Evolutionary conservation across 2,888 invertebrate genomes (phyloP).

Genomic region (Caenorhabditis sinica): DNA sequence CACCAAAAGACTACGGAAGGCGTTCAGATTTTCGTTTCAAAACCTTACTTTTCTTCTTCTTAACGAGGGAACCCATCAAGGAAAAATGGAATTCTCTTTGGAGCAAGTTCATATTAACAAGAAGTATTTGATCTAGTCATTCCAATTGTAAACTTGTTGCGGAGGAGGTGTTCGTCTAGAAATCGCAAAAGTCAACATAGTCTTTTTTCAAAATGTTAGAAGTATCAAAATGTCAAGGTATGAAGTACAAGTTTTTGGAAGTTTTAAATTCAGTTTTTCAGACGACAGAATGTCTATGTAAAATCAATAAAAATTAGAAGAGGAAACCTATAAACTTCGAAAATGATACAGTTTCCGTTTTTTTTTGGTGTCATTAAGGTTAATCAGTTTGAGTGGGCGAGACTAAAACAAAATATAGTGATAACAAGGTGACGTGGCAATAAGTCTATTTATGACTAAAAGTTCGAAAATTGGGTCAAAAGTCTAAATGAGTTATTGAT

Average conservation of each 20-base stretch:
- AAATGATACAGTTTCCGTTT: background rate
- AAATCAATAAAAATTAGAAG: too few species aligned
- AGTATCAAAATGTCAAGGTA: background rate
- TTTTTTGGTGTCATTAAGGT: slow-evolving; percentile 1
- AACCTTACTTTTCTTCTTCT: too few species aligned
- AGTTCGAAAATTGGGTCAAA: slow-evolving; percentile 4
- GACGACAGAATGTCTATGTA: background rate
- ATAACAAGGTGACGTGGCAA: slow-evolving; percentile 36
- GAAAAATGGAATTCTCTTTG: too few species aligned
- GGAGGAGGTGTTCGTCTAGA: slow-evolving; percentile 12
- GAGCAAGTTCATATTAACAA: too few species aligned
- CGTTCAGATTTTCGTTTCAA: too few species aligned
- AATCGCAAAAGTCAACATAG: slow-evolving; percentile 1
- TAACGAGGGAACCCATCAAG: too few species aligned
- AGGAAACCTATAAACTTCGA: background rate
- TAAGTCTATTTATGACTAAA: slow-evolving; percentile 11
- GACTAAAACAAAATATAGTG: too few species aligned
- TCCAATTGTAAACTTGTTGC: background rate
- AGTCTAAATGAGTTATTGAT: background rate
- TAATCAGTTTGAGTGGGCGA: slow-evolving; percentile 40
- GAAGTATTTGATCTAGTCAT: background rate
- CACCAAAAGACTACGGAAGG: too few species aligned
- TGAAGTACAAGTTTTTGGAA: background rate
- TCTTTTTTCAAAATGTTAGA: background rate
- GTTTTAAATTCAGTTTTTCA: background rate